Conservation (phyloP, 2,888 invertebrate genomes). For the Thymelicus acteon region DNA sequence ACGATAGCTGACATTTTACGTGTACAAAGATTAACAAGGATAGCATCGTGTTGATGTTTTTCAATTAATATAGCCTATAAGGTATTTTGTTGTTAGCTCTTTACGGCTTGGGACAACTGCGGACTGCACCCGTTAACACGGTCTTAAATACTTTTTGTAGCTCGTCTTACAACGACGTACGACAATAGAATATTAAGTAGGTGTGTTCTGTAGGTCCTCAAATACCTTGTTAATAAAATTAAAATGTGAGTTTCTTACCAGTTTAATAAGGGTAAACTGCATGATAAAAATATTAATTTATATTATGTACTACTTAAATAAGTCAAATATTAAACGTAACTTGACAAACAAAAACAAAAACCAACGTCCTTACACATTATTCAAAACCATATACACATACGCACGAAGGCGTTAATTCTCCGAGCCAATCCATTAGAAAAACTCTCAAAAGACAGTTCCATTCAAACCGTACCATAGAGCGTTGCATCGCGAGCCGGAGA, state of each 20-base stretch:
- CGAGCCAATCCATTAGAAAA: slow-evolving; percentile 37
- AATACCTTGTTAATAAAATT: no score
- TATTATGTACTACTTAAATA: no score
- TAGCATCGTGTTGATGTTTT: slow-evolving; percentile 5
- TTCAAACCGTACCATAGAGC: slow-evolving; percentile 17
- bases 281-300: no score
- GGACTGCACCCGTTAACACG: background rate
- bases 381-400: background rate
- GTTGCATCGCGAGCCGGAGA: slow-evolving; percentile 19
- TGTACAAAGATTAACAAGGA: slow-evolving; percentile 6
- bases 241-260: no score
- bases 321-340: no score
- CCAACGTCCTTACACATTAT: background rate
- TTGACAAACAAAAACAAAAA: no score
- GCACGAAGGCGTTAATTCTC: slow-evolving; percentile 23
- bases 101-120: background rate
- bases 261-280: no score
- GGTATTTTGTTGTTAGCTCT: background rate
- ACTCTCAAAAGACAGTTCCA: slow-evolving; percentile 27
- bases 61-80: slow-evolving; percentile 9
- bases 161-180: background rate
- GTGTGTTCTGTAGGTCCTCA: no score
- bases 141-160: background rate
- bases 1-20: slow-evolving; percentile 14
- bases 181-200: background rate